Percentiles rank a stretch among this genome's conserved stretches.
phyloP scores from a whole-genome alignment of 2,797 vertebrate species.

The Paramormyrops hopkinsi region DNA sequence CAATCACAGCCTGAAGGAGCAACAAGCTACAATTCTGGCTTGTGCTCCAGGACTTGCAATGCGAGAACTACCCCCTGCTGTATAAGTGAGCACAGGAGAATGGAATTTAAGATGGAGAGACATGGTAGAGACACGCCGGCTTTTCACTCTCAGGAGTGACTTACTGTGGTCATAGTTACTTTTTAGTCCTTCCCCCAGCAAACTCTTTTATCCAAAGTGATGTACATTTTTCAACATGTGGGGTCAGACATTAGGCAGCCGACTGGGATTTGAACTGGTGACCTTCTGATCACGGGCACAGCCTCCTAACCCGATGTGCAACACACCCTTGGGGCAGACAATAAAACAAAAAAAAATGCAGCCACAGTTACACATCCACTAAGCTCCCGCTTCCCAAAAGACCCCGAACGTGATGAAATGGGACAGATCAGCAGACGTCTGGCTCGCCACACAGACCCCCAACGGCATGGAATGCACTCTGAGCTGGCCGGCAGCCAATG shows the following conservation, averaged over 20 bases:
- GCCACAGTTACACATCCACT: background rate
- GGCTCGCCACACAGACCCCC: slow-evolving; percentile 32
- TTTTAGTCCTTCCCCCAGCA: background rate
- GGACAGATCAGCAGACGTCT: slow-evolving; percentile 40
- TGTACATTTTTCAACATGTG: background rate
- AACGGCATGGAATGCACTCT: slow-evolving; percentile 21
- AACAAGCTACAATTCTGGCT: background rate
- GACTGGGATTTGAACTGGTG: background rate
- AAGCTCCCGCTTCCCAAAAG: background rate
- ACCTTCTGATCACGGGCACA: background rate
- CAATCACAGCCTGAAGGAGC: background rate
- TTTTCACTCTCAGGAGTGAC: background rate
- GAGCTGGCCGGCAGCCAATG: slow-evolving; percentile 32
- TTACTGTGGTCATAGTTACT: background rate
- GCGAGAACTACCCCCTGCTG: background rate
- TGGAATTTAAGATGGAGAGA: background rate
- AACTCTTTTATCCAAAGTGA: background rate
- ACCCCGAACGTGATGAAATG: background rate
- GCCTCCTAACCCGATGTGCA: background rate
- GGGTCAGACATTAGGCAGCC: background rate
- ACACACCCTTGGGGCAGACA: background rate
- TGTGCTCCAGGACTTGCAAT: background rate
- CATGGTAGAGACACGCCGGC: background rate
- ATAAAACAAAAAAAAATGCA: background rate
- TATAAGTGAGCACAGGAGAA: background rate